Conservation (phyloP, 2,888 invertebrate genomes). For the Ophion ventricosus region DNA sequence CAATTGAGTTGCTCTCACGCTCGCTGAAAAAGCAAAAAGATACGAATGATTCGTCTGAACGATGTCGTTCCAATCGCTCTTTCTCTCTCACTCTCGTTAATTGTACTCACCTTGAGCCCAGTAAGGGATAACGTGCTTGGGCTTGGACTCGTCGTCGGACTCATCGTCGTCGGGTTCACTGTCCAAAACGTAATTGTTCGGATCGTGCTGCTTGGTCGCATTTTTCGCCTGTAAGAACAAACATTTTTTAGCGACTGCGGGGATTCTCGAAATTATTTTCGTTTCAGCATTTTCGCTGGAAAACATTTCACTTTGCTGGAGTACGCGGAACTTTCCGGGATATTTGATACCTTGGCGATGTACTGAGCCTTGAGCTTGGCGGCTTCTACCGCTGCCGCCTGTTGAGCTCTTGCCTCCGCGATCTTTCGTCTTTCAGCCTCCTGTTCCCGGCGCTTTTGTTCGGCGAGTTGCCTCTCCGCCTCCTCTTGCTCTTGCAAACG, state of each 20-base stretch:
- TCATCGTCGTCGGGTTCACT: constrained; percentile 81
- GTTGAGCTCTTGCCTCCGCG: constrained; percentile 78
- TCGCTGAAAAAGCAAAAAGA: constrained; percentile 76
- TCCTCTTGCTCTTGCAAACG: constrained; percentile 80
- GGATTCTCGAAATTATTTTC: too few relatives aligned
- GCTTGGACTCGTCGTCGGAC: constrained; percentile 78
- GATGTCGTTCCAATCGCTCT: neutral
- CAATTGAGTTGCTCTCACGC: constrained; percentile 84
- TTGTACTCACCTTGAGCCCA: constrained; percentile 78
- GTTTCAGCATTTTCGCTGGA: too few relatives aligned
- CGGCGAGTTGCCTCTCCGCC: constrained; percentile 77
- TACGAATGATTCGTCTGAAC: neutral
- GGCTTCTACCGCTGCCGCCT: constrained; percentile 75
- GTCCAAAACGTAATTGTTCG: constrained; percentile 77
- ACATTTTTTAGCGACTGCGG: neutral
- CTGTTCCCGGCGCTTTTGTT: constrained; percentile 79
- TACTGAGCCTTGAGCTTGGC: constrained; percentile 73
- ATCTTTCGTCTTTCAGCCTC: constrained; percentile 81
- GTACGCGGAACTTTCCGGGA: neutral
- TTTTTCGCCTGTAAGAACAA: constrained; percentile 68
- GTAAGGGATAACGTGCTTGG: constrained; percentile 78
- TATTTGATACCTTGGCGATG: constrained; percentile 32
- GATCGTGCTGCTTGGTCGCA: constrained; percentile 64
- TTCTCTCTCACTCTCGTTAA: neutral
- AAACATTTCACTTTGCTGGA: too few relatives aligned